These are phyloP conservation scores for Mechanitis messenoides DNA, from an alignment of 2,888 invertebrate genomes.

Conservation along the genomic window DNA sequence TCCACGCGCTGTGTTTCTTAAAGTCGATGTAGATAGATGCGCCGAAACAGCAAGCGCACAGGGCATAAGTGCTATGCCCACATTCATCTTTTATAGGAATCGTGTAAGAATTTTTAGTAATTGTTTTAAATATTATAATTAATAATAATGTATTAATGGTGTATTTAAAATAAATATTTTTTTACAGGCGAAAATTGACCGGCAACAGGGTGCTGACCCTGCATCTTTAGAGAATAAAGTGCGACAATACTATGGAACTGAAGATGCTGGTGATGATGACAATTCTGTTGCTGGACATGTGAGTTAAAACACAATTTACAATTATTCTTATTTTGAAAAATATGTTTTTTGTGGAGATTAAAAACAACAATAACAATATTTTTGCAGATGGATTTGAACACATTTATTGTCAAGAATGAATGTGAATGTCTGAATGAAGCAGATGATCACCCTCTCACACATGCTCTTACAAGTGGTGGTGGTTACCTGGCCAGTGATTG, in stretches of 20 bases:
- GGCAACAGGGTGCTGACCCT: constrained; percentile 92
- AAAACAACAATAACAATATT: constrained; percentile 8
- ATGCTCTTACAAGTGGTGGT: constrained; percentile 80
- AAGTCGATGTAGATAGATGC: constrained; percentile 96
- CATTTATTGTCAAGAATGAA: constrained; percentile 90
- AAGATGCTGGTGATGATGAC: constrained; percentile 80
- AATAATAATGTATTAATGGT: constrained; percentile 7
- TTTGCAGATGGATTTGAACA: constrained; percentile 90
- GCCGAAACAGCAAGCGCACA: constrained; percentile 91
- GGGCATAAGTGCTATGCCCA: constrained; percentile 97
- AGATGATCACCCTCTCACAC: constrained; percentile 90
- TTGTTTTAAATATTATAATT: too few relatives aligned
- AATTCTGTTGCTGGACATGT: constrained; percentile 88
- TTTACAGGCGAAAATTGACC: constrained; percentile 86
- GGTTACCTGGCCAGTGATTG: constrained; percentile 92
- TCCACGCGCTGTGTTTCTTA: constrained; percentile 91
- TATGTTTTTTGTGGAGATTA: background rate
- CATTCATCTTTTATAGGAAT: constrained; percentile 96
- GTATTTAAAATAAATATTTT: background rate
- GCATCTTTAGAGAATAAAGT: constrained; percentile 90
- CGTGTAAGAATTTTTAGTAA: constrained; percentile 61
- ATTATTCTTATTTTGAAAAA: background rate
- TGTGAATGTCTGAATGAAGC: constrained; percentile 98
- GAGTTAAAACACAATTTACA: constrained; percentile 48
- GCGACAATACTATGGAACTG: constrained; percentile 86